Evolutionary conservation across 92 coral and sea anemone genomes (phyloP), one percentile per base, ranked within the genome.

Genomic region (Actinostola sp.): DNA sequence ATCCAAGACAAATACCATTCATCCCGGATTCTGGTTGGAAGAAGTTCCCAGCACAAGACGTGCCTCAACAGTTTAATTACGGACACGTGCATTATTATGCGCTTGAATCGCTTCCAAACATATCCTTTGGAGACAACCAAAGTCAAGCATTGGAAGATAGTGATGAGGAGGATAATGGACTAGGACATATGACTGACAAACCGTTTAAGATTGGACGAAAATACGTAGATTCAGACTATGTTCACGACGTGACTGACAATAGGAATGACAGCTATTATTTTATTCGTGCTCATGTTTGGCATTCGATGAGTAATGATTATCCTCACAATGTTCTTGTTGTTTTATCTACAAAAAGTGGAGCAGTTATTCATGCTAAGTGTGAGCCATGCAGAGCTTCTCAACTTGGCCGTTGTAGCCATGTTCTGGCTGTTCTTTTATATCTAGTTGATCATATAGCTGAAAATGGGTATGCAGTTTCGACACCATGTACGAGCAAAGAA

Each of bases 101-200:
- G 2, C 29, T 77, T 31, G 88, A 83, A 71, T 75, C 77, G 21
- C 48, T 68, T 11, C 76, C 51, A 3, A 3, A 13, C 21, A n/a
- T 48, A 44, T 25, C 30, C 26, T 7, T 9, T 6, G 2, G 8
- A 16, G 1, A 5, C 31, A 5, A 11, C 2, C 2, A 4, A 20
- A 13, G 21, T 1, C 1, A 25, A 26, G 59, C 17, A 20, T 26
- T 15, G 2, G 59, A 53, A 11, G 32, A 63, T 31, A 41, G 51
- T 25, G 69, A 63, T 4, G 58, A 67, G 0, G 60, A 67, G 19
- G 58, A 45, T 3, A 21, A 43, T 2, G 73, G 73, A 46, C 59
- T 45, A 6, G 80, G 89, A 77, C 89, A 85, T 46, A 85, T 80
- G 91, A 86, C 80, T 25, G 86, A 86, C 24, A 86, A 60, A 65